A percentile compares a stretch with the other conserved stretches of the same genome.
These are phyloP conservation scores for Tachycineta bicolor DNA, from an alignment of 2,113 vertebrate genomes.

Conservation along the genomic window DNA sequence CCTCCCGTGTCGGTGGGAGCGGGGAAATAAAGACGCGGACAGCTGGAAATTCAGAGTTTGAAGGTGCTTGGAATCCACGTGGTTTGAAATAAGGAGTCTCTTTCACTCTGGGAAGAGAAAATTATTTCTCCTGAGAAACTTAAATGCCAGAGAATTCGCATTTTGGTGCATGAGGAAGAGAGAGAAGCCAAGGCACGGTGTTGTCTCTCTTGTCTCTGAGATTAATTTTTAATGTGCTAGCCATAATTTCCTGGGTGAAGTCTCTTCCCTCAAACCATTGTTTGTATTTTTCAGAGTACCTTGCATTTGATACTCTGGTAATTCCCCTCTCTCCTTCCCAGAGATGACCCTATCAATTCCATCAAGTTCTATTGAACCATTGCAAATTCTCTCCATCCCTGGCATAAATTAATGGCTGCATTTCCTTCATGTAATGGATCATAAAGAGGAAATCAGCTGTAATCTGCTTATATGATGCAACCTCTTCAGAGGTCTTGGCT, in stretches of 20 bases:
- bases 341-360: background rate
- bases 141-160: background rate
- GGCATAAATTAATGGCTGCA: background rate
- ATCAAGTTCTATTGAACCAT: background rate
- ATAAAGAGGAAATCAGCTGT: background rate
- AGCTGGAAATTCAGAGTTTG: background rate
- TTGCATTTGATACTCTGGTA: background rate
- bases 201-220: background rate
- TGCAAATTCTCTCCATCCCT: background rate
- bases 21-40: background rate
- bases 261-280: background rate
- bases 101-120: background rate
- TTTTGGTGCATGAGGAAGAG: background rate
- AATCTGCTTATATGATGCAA: background rate
- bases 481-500: background rate
- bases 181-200: background rate
- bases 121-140: background rate
- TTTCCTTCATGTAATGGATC: background rate
- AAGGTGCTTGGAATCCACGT: background rate
- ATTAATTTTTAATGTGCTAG: background rate
- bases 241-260: background rate
- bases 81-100: background rate
- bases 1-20: accelerated
- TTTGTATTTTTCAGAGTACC: background rate
- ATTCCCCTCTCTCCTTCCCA: background rate